phyloP scores from a whole-genome alignment of 2,113 vertebrate species.

The Lamprologus callipterus region DNA sequence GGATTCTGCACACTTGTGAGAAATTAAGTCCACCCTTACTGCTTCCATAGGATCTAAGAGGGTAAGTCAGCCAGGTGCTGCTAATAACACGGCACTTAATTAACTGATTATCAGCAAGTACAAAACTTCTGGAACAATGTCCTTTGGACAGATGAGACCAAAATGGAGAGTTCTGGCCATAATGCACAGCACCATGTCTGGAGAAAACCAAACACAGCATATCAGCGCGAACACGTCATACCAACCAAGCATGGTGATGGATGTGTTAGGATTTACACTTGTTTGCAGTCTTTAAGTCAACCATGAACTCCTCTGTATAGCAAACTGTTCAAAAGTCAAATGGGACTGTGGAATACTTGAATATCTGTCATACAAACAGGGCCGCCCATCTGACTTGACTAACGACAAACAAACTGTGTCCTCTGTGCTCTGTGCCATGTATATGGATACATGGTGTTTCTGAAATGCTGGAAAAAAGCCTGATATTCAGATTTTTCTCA shows the following conservation, averaged over 20 bases:
- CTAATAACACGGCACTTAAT: background rate
- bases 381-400: fast-evolving
- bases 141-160: background rate
- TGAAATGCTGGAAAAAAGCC: background rate
- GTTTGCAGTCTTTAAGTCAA: background rate
- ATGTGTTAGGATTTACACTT: background rate
- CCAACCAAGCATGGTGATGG: background rate
- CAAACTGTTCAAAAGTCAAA: background rate
- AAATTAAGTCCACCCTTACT: background rate
- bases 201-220: background rate
- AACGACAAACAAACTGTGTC: background rate
- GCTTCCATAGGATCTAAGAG: background rate
- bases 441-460: background rate
- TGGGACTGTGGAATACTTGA: background rate
- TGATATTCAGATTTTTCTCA: background rate
- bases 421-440: background rate
- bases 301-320: background rate
- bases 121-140: background rate
- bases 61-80: background rate
- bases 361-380: background rate
- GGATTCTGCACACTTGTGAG: background rate
- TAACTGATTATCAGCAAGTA: background rate
- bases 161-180: background rate
- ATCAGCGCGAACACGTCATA: fast-evolving
- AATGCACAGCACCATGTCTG: background rate